phyloP scores from a whole-genome alignment of 2,888 invertebrate genomes.

The Drosophila melanocephala region DNA sequence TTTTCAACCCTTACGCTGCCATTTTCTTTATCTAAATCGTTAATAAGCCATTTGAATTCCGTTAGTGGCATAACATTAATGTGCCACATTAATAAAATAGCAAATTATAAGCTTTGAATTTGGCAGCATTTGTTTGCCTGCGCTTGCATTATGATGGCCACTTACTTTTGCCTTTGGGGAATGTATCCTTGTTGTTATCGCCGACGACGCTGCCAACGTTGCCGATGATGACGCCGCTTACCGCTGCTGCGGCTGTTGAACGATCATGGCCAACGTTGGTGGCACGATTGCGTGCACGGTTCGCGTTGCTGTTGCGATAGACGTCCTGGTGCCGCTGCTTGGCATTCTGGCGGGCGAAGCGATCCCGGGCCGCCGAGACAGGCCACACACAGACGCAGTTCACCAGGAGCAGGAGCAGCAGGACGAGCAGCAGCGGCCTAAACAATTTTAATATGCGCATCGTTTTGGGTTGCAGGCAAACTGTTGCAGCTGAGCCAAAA shows the following conservation, averaged over 20 bases:
- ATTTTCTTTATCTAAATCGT: background rate
- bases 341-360: constrained; percentile 70
- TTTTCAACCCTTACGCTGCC: background rate
- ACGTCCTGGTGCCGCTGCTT: constrained; percentile 64
- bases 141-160: constrained; percentile 63
- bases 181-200: constrained; percentile 86
- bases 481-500: constrained; percentile 2
- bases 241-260: constrained; percentile 64
- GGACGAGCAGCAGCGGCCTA: constrained; percentile 58
- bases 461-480: constrained; percentile 33
- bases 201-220: constrained; percentile 23
- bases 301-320: constrained; percentile 46
- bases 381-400: constrained; percentile 75
- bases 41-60: background rate
- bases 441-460: constrained; percentile 75
- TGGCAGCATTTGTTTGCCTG: background rate
- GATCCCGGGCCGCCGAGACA: constrained; percentile 74
- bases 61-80: background rate
- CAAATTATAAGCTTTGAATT: background rate
- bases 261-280: constrained; percentile 67
- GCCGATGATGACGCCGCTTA: constrained; percentile 8
- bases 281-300: constrained; percentile 55
- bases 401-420: constrained; percentile 77
- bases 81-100: background rate
- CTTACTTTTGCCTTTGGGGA: constrained; percentile 93